Evolutionary conservation across 2,797 vertebrate species (phyloP).

Genomic region (Borostomias antarcticus): DNA sequence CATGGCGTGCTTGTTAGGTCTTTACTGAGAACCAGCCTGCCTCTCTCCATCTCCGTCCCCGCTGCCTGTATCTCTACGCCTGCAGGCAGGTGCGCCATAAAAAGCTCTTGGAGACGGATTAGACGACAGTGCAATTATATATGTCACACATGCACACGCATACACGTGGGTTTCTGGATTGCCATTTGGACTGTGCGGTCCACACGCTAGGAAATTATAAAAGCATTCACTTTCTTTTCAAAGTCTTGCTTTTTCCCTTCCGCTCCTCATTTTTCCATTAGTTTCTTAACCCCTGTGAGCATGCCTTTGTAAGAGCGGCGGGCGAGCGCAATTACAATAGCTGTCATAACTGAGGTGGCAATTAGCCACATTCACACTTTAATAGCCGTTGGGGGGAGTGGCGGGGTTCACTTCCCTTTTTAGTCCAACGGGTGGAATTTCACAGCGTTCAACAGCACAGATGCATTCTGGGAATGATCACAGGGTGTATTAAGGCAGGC

Average conservation of each 20-base stretch:
- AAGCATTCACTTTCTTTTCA: conserved; percentile 11
- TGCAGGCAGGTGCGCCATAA: conserved; percentile 28
- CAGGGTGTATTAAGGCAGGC: conserved; percentile 8
- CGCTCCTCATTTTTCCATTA: conserved; percentile 43
- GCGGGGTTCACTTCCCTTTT: conserved; percentile 26
- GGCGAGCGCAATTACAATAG: conserved; percentile 51
- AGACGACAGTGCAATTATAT: conserved; percentile 36
- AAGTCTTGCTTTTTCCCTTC: conserved; percentile 24
- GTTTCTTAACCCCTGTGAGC: conserved; percentile 49
- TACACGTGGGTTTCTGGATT: conserved; percentile 12
- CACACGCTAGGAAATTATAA: conserved; percentile 11
- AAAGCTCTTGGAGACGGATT: conserved; percentile 32
- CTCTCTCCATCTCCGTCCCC: neutral
- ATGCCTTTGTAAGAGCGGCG: conserved; percentile 40
- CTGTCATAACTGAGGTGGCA: conserved; percentile 53
- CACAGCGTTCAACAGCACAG: conserved; percentile 21
- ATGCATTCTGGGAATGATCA: conserved; percentile 17
- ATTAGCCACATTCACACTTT: conserved; percentile 54
- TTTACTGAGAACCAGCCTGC: neutral
- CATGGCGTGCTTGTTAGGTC: neutral
- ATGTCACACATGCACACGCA: conserved; percentile 13
- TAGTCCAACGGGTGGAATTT: conserved; percentile 24
- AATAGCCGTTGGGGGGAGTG: conserved; percentile 22
- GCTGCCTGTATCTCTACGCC: conserved; percentile 10
- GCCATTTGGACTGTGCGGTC: conserved; percentile 4